Conservation (phyloP, 2,888 invertebrate genomes). For the Ormyrus labotus region DNA sequence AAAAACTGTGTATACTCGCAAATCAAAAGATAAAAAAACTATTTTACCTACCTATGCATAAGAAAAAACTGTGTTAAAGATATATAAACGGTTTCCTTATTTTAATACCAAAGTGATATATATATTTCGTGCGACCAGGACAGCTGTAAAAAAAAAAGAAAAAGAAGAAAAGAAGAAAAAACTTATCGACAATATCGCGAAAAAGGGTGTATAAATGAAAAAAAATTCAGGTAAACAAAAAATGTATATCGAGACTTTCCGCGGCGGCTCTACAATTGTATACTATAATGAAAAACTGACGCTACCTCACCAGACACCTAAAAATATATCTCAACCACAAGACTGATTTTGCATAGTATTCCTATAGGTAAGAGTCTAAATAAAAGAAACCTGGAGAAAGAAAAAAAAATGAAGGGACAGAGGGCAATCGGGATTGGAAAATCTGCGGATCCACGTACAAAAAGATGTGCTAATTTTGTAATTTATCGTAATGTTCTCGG, state of each 20-base stretch:
- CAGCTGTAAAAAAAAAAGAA: not conserved
- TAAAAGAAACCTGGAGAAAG: conserved; percentile 46
- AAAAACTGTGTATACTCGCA: conserved; percentile 56
- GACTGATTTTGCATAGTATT: conserved; percentile 76
- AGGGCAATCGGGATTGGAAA: conserved; percentile 31
- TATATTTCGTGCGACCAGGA: not conserved
- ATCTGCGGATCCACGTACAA: conserved; percentile 18
- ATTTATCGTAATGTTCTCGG: conserved; percentile 33
- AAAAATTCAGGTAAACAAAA: not conserved
- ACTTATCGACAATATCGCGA: conserved; percentile 42
- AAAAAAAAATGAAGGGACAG: conserved; percentile 32
- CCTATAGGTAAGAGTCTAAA: conserved; percentile 67
- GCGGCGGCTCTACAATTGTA: conserved; percentile 68
- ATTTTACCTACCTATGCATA: conserved; percentile 36
- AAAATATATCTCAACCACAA: conserved; percentile 74
- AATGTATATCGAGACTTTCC: conserved; percentile 49
- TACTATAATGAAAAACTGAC: conserved; percentile 72
- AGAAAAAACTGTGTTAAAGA: not conserved
- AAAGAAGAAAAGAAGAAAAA: not conserved
- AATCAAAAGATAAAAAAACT: conserved; percentile 50
- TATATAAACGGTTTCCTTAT: no score
- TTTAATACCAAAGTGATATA: conserved; percentile 30
- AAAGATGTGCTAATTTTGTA: conserved; percentile 33
- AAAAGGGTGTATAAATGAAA: not conserved
- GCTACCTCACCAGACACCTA: conserved; percentile 74